These are phyloP conservation scores for Peromyscus maniculatus DNA, from an alignment of 2,113 vertebrate species.

Conservation along the genomic window DNA sequence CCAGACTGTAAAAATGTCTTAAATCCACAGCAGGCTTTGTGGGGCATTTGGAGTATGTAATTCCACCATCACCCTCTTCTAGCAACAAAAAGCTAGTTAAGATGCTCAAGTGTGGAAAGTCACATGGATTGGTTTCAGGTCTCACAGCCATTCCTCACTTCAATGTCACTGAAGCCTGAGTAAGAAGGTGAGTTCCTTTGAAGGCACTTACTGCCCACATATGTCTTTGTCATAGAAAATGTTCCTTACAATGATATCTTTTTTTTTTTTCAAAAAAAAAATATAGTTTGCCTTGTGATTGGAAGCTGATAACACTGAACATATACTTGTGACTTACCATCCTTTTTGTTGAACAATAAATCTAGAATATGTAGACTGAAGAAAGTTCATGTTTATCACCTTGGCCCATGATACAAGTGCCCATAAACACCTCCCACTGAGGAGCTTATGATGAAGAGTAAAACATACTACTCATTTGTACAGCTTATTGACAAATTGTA, in stretches of 20 bases:
- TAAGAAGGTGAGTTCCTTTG: neutral
- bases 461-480: neutral
- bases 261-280: neutral
- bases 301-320: neutral
- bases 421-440: neutral
- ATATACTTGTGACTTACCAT: neutral
- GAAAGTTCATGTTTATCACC: neutral
- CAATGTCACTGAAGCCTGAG: neutral
- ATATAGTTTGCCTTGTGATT: neutral
- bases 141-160: neutral
- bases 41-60: neutral
- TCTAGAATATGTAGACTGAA: neutral
- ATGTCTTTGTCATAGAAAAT: slow-evolving; percentile 4
- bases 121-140: neutral
- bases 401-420: neutral
- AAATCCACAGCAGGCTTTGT: neutral
- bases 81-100: neutral
- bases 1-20: neutral
- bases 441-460: neutral
- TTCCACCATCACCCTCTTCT: neutral
- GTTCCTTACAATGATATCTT: neutral
- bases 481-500: neutral
- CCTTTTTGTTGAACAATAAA: neutral
- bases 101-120: neutral
- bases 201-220: neutral